phyloP scores from a whole-genome alignment of 2,888 invertebrate species.

The Drosophila nr. perissopoda region DNA sequence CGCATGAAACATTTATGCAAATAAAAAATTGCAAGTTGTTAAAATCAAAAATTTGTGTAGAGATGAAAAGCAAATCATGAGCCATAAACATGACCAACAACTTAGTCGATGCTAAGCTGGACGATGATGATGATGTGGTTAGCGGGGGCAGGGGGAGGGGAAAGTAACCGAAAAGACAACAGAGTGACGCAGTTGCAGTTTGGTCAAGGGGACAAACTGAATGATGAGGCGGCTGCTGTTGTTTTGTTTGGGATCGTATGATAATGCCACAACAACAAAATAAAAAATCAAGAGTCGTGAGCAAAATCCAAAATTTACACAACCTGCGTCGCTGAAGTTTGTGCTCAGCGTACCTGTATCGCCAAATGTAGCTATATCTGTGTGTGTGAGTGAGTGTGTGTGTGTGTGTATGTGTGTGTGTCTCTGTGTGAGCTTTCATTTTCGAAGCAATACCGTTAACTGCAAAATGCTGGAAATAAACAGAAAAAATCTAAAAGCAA shows the following conservation, averaged over 20 bases:
- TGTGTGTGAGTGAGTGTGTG: constrained; percentile 33
- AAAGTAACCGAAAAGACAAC: constrained; percentile 44
- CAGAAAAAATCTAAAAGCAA: constrained; percentile 62
- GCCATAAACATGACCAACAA: constrained; percentile 55
- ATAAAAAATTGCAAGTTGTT: constrained; percentile 65
- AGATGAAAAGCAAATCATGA: constrained; percentile 66
- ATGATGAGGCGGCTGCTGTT: constrained; percentile 45
- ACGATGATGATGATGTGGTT: not conserved
- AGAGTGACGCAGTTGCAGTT: constrained; percentile 71
- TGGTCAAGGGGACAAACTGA: constrained; percentile 55
- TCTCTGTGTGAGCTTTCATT: constrained; percentile 82
- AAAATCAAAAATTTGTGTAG: constrained; percentile 27
- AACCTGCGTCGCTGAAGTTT: constrained; percentile 63
- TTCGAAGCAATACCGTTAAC: constrained; percentile 82
- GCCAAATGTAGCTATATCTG: constrained; percentile 25
- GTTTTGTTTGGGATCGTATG: constrained; percentile 55
- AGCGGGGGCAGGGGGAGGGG: constrained; percentile 1
- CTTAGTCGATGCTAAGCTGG: constrained; percentile 25
- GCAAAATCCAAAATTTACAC: constrained; percentile 65
- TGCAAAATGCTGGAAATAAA: constrained; percentile 65
- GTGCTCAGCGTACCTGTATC: constrained; percentile 33
- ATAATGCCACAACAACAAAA: constrained; percentile 52
- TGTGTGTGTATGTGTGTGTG: constrained; percentile 35
- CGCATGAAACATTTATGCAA: constrained; percentile 50
- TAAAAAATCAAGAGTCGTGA: constrained; percentile 56